Conservation (phyloP, 2,797 vertebrate species). For the Enteromius trimaculatus region DNA sequence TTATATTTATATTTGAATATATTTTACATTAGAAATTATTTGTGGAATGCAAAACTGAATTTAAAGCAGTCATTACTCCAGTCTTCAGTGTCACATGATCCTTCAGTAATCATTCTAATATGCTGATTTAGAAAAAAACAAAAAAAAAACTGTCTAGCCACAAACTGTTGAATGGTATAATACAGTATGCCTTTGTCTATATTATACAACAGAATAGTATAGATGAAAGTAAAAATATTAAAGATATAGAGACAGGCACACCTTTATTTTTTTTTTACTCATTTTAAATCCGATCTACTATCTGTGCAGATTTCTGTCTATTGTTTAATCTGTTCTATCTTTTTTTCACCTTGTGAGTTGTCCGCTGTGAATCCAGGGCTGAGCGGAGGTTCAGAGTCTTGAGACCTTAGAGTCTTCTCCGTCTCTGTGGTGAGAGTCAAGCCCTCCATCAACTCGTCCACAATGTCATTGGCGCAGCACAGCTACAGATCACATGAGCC, state of each 20-base stretch:
- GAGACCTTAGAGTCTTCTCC: conserved; percentile 84
- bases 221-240: not conserved
- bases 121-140: not conserved
- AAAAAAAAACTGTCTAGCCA: not conserved
- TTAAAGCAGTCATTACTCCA: not conserved
- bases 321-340: not conserved
- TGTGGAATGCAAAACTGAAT: not conserved
- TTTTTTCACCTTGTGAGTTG: conserved; percentile 77
- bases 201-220: not conserved
- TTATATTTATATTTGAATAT: not conserved
- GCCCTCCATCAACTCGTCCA: conserved; percentile 90
- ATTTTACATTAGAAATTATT: not conserved
- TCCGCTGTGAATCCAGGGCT: conserved; percentile 73
- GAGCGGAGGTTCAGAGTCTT: conserved; percentile 82
- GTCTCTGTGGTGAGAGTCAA: conserved; percentile 85
- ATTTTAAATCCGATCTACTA: not conserved
- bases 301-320: not conserved
- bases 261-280: not conserved
- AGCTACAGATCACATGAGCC: conserved; percentile 73
- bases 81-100: not conserved
- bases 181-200: not conserved
- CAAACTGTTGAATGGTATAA: not conserved
- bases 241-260: not conserved
- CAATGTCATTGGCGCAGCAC: conserved; percentile 86
- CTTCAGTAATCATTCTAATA: not conserved